Percentiles rank a stretch among this genome's conserved stretches.
These are phyloP conservation scores for Typhlichthys subterraneus DNA, from an alignment of 2,797 vertebrate genomes.

Conservation along the genomic window DNA sequence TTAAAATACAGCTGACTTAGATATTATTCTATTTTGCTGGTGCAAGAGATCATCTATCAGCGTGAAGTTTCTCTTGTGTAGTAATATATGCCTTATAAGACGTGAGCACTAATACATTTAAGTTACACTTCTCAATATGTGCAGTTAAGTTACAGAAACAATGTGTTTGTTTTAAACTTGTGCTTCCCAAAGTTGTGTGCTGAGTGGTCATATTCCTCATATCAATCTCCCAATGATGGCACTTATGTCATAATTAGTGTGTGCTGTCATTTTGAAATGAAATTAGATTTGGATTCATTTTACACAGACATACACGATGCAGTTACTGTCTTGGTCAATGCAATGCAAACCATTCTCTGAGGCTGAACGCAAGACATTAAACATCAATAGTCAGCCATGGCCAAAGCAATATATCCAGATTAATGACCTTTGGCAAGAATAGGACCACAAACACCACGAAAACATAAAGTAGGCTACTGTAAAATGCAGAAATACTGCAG, in stretches of 20 bases:
- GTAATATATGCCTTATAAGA: not conserved
- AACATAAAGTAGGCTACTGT: slow-evolving; percentile 38
- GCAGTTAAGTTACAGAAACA: no score
- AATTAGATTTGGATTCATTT: slow-evolving; percentile 8
- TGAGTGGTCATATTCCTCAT: no score
- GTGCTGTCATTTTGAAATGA: not conserved
- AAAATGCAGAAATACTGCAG: slow-evolving; percentile 28
- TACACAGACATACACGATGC: slow-evolving; percentile 21
- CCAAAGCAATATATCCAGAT: slow-evolving; percentile 24
- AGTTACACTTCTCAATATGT: no score
- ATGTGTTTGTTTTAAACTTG: no score
- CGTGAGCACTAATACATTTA: not conserved
- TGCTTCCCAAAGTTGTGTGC: no score
- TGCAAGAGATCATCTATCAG: not conserved
- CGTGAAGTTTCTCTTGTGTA: not conserved
- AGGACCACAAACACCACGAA: slow-evolving; percentile 13
- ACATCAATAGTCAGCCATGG: slow-evolving; percentile 50
- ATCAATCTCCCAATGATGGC: no score
- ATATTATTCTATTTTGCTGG: not conserved
- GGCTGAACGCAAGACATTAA: slow-evolving; percentile 49
- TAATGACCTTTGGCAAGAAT: slow-evolving; percentile 22
- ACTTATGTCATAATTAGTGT: not conserved
- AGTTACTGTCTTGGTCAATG: slow-evolving; percentile 31
- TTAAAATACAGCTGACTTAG: slow-evolving; percentile 5
- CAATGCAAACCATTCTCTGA: slow-evolving; percentile 24